These are phyloP conservation scores for Cuniculus paca DNA, from an alignment of 2,797 vertebrate species.

Conservation along the genomic window DNA sequence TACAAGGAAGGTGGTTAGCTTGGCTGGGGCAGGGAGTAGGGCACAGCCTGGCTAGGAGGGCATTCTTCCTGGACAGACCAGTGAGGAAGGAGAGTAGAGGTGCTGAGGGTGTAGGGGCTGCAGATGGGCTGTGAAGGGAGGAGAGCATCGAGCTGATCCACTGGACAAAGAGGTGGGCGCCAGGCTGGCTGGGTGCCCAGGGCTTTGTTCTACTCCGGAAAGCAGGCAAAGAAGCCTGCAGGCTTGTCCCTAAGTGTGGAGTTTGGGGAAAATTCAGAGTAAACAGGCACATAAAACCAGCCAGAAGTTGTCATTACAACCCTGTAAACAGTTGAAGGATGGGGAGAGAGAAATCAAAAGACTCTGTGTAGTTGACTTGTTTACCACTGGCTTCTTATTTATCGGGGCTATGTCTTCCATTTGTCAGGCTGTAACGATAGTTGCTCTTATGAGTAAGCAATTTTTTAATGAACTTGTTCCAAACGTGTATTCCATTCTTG, in stretches of 20 bases:
- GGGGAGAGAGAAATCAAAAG: neutral
- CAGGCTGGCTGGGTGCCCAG: neutral
- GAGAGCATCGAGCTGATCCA: neutral
- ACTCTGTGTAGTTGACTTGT: neutral
- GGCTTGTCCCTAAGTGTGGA: constrained; percentile 14
- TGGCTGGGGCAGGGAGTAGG: neutral
- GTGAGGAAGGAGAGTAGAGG: neutral
- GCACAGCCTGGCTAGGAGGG: neutral
- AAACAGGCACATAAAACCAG: constrained; percentile 34
- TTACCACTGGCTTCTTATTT: constrained; percentile 3
- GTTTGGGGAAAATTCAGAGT: constrained; percentile 2
- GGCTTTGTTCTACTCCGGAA: neutral
- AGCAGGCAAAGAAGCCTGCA: neutral
- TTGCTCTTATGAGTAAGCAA: constrained; percentile 80
- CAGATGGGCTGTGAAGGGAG: neutral
- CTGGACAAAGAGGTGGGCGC: neutral
- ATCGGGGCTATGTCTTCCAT: constrained; percentile 27
- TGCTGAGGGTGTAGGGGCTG: neutral
- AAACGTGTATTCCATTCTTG: constrained; percentile 70
- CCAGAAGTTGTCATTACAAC: constrained; percentile 18
- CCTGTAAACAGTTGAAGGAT: neutral
- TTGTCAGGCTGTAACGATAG: constrained; percentile 57
- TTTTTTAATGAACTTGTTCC: constrained; percentile 82
- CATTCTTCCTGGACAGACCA: neutral
- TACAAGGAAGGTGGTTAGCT: neutral